Evolutionary conservation across 2,113 vertebrate species (phyloP).

Genomic region (Hydropotes inermis): DNA sequence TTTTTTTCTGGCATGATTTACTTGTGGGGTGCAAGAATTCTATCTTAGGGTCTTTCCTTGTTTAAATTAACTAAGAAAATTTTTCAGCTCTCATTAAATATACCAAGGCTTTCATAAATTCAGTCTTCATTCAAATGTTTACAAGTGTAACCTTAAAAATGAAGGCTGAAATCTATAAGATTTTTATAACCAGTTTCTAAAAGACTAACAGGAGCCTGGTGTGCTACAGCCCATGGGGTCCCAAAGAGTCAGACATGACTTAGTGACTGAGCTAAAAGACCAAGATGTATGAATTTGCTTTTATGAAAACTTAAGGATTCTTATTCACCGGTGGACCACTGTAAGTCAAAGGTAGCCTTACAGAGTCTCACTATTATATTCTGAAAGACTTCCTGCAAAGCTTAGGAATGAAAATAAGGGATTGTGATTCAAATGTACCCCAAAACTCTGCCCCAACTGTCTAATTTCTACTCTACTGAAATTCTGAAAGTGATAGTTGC

Average conservation of each 20-base stretch:
- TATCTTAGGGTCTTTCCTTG: background rate
- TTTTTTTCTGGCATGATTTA: background rate
- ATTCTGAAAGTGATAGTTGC: background rate
- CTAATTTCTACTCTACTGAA: background rate
- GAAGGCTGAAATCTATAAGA: background rate
- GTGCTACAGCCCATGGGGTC: background rate
- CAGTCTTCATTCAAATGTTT: background rate
- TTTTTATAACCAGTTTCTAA: background rate
- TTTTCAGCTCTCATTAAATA: background rate
- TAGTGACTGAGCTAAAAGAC: background rate
- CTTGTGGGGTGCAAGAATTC: background rate
- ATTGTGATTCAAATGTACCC: background rate
- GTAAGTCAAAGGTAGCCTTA: background rate
- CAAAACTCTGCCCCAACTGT: accelerated
- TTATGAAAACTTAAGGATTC: background rate
- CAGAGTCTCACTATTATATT: background rate
- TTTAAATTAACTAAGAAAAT: background rate
- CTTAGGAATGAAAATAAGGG: background rate
- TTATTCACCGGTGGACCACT: background rate
- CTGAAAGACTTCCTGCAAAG: background rate
- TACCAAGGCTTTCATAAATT: background rate
- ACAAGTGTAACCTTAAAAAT: background rate
- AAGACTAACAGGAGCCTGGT: background rate
- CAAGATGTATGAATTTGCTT: background rate
- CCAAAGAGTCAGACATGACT: background rate